phyloP scores from a whole-genome alignment of 2,888 invertebrate genomes.

The Anorthoa munda region DNA sequence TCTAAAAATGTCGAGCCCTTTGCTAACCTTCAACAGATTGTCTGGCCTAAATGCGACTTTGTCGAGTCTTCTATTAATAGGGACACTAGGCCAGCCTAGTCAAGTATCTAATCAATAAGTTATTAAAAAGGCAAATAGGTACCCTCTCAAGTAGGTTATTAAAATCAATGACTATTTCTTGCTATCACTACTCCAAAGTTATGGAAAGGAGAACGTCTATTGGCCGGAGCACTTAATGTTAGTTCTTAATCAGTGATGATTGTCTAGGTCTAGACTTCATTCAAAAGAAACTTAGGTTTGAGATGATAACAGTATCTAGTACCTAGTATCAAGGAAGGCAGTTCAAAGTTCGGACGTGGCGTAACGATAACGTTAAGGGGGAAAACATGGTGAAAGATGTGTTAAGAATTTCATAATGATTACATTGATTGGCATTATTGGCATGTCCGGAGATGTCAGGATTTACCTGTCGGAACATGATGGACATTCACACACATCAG shows the following conservation, averaged over 20 bases:
- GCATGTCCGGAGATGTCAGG: slow-evolving; percentile 25
- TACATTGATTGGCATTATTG: slow-evolving; percentile 18
- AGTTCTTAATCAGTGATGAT: background rate
- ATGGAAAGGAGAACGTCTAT: slow-evolving; percentile 3
- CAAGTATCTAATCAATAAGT: slow-evolving; percentile 23
- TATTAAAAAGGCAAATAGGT: slow-evolving; percentile 4
- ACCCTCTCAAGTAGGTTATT: slow-evolving; percentile 2
- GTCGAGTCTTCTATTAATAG: slow-evolving; percentile 7
- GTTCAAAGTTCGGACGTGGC: background rate
- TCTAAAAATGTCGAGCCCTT: background rate
- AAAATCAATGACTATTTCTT: slow-evolving; percentile 9
- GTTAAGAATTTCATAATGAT: slow-evolving; percentile 33
- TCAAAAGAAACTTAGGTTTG: slow-evolving; percentile 8
- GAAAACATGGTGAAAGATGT: slow-evolving; percentile 35
- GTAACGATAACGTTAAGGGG: background rate
- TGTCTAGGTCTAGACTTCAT: slow-evolving; percentile 7
- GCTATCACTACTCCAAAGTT: slow-evolving; percentile 11
- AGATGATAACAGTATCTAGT: background rate
- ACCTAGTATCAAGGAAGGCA: background rate
- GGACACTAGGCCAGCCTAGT: background rate
- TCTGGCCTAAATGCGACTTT: slow-evolving; percentile 19
- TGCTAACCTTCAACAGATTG: slow-evolving; percentile 10
- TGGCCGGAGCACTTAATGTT: background rate
- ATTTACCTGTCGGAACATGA: background rate
- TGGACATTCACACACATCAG: slow-evolving; percentile 20